These are phyloP conservation scores for Hydroisotoma schaefferi DNA, from an alignment of 2,888 invertebrate species.

Conservation along the genomic window DNA sequence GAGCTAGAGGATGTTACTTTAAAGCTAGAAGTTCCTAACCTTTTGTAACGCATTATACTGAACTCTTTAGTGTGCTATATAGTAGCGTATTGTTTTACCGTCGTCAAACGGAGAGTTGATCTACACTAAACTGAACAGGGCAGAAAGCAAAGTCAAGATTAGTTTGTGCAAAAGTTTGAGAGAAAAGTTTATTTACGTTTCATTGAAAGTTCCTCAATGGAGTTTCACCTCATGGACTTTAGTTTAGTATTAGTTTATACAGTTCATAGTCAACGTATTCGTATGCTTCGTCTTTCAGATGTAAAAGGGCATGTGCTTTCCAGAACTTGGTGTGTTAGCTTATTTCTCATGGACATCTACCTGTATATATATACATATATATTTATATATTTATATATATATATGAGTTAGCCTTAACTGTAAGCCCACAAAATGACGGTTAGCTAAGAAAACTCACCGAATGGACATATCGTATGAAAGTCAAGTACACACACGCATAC, in stretches of 20 bases:
- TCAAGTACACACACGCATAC: no score
- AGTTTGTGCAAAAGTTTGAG: slow-evolving; percentile 28
- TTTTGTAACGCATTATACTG: no score
- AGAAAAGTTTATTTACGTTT: slow-evolving; percentile 33
- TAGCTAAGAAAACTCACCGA: no score
- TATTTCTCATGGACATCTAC: no score
- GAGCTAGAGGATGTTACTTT: no score
- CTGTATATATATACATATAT: no score
- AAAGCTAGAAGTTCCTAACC: no score
- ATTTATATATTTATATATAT: no score
- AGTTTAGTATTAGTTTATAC: slow-evolving; percentile 24
- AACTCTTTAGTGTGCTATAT: neutral
- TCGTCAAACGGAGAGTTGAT: slow-evolving; percentile 13
- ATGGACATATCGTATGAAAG: no score
- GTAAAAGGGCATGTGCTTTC: neutral
- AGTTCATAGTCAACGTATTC: slow-evolving; percentile 11
- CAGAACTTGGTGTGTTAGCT: no score
- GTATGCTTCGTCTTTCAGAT: slow-evolving; percentile 1
- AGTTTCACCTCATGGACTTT: slow-evolving; percentile 25
- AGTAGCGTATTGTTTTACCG: neutral
- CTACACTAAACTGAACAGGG: slow-evolving; percentile 1
- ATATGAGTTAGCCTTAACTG: no score
- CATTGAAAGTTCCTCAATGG: slow-evolving; percentile 30
- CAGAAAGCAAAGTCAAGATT: slow-evolving; percentile 27
- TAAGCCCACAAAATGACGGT: no score